phyloP scores from a whole-genome alignment of 2,888 invertebrate species.

The Biston betularia region DNA sequence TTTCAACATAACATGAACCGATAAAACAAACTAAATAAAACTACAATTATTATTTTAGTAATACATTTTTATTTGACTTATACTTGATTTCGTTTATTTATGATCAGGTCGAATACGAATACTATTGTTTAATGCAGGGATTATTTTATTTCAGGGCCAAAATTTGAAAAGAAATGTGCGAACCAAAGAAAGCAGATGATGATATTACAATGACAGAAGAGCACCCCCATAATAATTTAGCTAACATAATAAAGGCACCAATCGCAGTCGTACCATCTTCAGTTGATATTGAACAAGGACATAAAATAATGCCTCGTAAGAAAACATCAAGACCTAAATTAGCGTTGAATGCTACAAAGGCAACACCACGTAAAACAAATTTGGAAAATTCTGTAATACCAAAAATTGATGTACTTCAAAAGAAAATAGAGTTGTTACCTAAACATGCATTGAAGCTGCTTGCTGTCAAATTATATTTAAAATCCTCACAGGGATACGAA shows the following conservation, averaged over 20 bases:
- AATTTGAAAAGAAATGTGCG: neutral
- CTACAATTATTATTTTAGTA: no score
- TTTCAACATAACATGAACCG: no score
- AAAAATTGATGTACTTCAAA: conserved; percentile 6
- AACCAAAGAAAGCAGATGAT: neutral
- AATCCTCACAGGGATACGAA: conserved; percentile 32
- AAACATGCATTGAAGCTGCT: conserved; percentile 10
- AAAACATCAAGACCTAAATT: neutral
- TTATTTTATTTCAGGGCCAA: neutral
- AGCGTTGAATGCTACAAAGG: neutral
- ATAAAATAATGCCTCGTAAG: neutral
- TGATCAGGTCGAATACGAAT: no score
- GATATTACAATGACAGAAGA: no score
- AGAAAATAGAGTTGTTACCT: neutral
- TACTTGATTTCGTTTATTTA: no score
- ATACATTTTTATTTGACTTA: no score
- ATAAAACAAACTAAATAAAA: no score
- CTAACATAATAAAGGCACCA: neutral
- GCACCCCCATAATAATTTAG: no score
- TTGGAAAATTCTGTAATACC: neutral
- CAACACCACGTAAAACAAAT: neutral
- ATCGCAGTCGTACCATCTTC: neutral
- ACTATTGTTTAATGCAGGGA: neutral
- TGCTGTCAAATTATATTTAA: conserved; percentile 31
- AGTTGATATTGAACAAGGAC: no score